Conservation (phyloP, 2,797 vertebrate species). For the Amniataba percoides region DNA sequence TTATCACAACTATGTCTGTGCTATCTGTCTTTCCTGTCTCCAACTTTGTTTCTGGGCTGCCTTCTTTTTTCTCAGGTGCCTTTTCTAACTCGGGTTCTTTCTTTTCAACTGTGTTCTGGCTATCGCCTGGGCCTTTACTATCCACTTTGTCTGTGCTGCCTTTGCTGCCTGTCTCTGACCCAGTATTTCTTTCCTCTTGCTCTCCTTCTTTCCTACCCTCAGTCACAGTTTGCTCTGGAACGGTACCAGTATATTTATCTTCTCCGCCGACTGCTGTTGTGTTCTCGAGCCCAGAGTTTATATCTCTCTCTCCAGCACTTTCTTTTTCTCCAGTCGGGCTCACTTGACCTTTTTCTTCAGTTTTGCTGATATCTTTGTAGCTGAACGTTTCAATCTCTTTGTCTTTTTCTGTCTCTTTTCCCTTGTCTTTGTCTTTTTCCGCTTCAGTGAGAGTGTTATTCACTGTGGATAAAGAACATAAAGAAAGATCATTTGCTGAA, state of each 20-base stretch:
- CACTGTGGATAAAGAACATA: conserved; percentile 72
- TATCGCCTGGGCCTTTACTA: conserved; percentile 65
- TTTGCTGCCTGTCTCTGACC: conserved; percentile 60
- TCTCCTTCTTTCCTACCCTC: conserved; percentile 57
- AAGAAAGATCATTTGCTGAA: conserved; percentile 27
- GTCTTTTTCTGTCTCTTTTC: conserved; percentile 44
- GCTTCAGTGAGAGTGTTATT: conserved; percentile 78
- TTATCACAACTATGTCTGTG: conserved; percentile 66
- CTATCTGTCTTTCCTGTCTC: conserved; percentile 64
- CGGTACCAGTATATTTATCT: conserved; percentile 59
- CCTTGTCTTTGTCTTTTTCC: conserved; percentile 70
- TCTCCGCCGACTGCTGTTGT: conserved; percentile 61
- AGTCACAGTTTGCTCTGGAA: conserved; percentile 59
- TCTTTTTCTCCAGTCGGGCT: conserved; percentile 52
- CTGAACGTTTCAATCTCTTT: conserved; percentile 57
- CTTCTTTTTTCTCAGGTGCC: conserved; percentile 56
- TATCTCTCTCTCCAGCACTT: conserved; percentile 47
- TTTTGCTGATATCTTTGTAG: conserved; percentile 60
- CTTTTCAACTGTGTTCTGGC: conserved; percentile 70
- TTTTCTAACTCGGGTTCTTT: conserved; percentile 62
- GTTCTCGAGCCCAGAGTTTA: conserved; percentile 57
- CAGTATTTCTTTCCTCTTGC: conserved; percentile 52
- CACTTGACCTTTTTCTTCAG: conserved; percentile 59
- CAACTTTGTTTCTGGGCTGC: conserved; percentile 28
- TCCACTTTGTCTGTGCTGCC: conserved; percentile 65